Evolutionary conservation across 2,888 invertebrate species (phyloP).

Genomic region (Epinotia ramella): DNA sequence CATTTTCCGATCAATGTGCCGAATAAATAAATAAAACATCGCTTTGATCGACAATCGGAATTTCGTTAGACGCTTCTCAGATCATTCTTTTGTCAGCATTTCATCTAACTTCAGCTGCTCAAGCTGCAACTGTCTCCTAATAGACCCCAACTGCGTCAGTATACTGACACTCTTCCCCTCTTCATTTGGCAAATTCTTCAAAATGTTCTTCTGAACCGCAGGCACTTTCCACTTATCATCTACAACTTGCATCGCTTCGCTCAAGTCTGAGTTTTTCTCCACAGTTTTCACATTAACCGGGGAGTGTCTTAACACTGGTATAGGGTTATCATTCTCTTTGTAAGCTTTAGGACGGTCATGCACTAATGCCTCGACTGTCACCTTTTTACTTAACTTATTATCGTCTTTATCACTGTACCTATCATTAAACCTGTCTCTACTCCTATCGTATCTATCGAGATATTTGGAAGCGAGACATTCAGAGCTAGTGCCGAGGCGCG

Average conservation of each 20-base stretch:
- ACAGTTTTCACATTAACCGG: conserved; percentile 53
- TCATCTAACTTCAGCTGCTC: conserved; percentile 87
- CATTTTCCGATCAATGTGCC: too few relatives aligned
- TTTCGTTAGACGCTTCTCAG: too few relatives aligned
- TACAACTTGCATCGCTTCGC: conserved; percentile 73
- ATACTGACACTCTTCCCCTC: conserved; percentile 84
- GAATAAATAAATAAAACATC: too few relatives aligned
- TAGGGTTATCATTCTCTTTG: conserved; percentile 79
- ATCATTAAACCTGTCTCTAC: conserved; percentile 3
- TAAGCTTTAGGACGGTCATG: conserved; percentile 55
- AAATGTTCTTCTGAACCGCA: conserved; percentile 87
- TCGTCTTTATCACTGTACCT: conserved; percentile 16
- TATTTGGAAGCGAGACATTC: conserved; percentile 44
- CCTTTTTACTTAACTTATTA: conserved; percentile 40
- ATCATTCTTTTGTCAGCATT: conserved; percentile 60
- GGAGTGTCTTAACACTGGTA: conserved; percentile 87
- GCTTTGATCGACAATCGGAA: too few relatives aligned
- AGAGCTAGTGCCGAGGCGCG: conserved; percentile 44
- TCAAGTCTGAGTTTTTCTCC: conserved; percentile 56
- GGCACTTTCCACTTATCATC: conserved; percentile 86
- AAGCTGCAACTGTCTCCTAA: conserved; percentile 87
- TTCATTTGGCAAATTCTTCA: conserved; percentile 76
- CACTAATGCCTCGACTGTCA: conserved; percentile 59
- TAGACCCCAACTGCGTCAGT: conserved; percentile 88
- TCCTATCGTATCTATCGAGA: conserved; percentile 1